Evolutionary conservation across 2,888 invertebrate genomes (phyloP).

Genomic region (Caradrina kadenii): DNA sequence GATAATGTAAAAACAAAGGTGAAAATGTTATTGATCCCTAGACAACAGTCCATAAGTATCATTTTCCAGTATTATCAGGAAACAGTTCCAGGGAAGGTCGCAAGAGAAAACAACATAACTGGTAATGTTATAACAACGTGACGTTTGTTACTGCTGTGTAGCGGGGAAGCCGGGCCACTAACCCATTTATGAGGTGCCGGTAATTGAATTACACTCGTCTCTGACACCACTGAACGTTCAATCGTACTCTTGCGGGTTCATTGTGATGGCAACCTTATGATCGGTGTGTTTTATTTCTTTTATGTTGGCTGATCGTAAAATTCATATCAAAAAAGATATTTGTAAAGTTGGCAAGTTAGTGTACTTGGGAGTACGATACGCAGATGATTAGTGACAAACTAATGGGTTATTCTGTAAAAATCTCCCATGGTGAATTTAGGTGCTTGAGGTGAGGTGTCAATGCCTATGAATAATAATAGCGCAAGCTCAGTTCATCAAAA

Average conservation of each 20-base stretch:
- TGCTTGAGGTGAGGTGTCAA: too few relatives aligned
- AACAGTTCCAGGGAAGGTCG: slow-evolving; percentile 49
- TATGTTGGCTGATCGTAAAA: slow-evolving; percentile 14
- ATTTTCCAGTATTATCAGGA: slow-evolving; percentile 31
- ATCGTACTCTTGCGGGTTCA: slow-evolving; percentile 51
- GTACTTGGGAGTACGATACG: neutral
- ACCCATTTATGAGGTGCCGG: slow-evolving; percentile 81
- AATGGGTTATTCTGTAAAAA: too few relatives aligned
- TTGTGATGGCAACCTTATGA: slow-evolving; percentile 41
- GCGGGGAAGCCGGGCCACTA: slow-evolving; percentile 81
- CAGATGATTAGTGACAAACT: too few relatives aligned
- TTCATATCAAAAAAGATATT: slow-evolving; percentile 5
- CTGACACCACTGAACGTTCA: slow-evolving; percentile 65
- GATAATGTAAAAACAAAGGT: neutral
- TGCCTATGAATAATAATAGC: too few relatives aligned
- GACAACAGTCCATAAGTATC: neutral
- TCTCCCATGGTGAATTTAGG: neutral
- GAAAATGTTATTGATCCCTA: neutral
- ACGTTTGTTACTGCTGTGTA: slow-evolving; percentile 65
- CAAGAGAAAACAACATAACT: slow-evolving; percentile 58
- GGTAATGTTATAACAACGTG: slow-evolving; percentile 74
- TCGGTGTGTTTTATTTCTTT: slow-evolving; percentile 19
- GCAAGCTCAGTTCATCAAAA: too few relatives aligned
- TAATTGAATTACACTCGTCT: slow-evolving; percentile 80
- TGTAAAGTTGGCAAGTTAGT: neutral